Evolutionary conservation across 2,888 invertebrate species (phyloP).

Genomic region (Tetramorium bicarinatum): DNA sequence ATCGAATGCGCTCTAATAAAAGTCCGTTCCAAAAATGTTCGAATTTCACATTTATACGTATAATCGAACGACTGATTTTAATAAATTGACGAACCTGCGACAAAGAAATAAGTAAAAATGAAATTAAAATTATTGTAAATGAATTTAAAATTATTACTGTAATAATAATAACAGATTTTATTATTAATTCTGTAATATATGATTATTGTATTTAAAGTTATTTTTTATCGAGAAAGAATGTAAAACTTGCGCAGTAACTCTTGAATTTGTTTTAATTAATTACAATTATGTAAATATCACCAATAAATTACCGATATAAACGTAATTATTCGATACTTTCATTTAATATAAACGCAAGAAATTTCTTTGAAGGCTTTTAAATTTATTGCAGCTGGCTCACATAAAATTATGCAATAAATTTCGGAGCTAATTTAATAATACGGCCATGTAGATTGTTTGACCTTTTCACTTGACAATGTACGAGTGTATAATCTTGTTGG

Average conservation of each 20-base stretch:
- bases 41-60: not conserved
- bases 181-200: constrained; percentile 10
- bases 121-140: not conserved
- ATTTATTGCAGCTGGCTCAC: constrained; percentile 26
- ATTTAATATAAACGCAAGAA: constrained; percentile 18
- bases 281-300: constrained; percentile 28
- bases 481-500: constrained; percentile 8
- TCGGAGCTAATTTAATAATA: constrained; percentile 32
- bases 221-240: constrained; percentile 14
- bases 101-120: not conserved
- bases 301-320: constrained; percentile 21
- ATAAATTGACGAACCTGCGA: too few relatives aligned
- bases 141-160: not conserved
- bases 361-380: constrained; percentile 35
- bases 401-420: constrained; percentile 22
- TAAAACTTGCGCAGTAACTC: constrained; percentile 10
- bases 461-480: constrained; percentile 6
- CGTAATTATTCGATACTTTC: constrained; percentile 19
- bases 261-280: constrained; percentile 47
- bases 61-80: not conserved
- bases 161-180: not conserved
- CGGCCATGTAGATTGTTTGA: not conserved
- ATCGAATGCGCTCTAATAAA: not conserved
- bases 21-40: not conserved
- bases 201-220: not conserved